These are phyloP conservation scores for Trichogramma pretiosum DNA, from an alignment of 1,140 invertebrate genomes.

Conservation along the genomic window DNA sequence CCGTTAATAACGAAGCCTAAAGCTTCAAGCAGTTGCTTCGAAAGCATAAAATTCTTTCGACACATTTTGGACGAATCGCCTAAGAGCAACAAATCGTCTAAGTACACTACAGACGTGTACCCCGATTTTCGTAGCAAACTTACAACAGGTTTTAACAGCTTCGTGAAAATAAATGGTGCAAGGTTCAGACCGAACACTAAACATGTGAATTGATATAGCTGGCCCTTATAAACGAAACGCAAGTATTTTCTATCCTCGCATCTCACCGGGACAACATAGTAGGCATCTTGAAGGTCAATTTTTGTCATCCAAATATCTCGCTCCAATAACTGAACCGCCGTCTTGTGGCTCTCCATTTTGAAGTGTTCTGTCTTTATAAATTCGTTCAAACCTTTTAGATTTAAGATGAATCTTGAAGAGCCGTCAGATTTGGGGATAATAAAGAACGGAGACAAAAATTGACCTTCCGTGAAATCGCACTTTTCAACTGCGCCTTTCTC, in stretches of 20 bases:
- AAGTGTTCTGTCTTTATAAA: background rate
- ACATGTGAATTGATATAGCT: background rate
- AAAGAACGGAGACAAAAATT: background rate
- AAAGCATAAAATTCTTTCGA: background rate
- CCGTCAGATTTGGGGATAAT: background rate
- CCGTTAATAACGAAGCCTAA: background rate
- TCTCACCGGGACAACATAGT: background rate
- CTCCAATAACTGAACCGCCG: background rate
- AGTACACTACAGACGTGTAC: background rate
- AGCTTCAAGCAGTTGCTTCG: background rate
- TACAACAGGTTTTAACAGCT: background rate
- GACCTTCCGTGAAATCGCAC: too few species aligned
- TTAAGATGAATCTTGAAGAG: background rate
- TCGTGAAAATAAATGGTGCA: background rate
- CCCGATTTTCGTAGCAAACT: background rate
- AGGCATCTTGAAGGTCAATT: background rate
- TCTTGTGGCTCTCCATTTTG: too few species aligned
- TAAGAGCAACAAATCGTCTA: background rate
- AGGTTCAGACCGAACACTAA: background rate
- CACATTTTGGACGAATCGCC: background rate
- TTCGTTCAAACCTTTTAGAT: background rate
- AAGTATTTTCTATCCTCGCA: background rate
- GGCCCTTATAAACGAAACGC: background rate
- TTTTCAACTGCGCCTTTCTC: too few species aligned
- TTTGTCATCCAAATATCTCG: background rate